Percentiles rank a stretch among this genome's conserved stretches.
Evolutionary conservation across 2,113 vertebrate species (phyloP).

Genomic region (Psettodes erumei): DNA sequence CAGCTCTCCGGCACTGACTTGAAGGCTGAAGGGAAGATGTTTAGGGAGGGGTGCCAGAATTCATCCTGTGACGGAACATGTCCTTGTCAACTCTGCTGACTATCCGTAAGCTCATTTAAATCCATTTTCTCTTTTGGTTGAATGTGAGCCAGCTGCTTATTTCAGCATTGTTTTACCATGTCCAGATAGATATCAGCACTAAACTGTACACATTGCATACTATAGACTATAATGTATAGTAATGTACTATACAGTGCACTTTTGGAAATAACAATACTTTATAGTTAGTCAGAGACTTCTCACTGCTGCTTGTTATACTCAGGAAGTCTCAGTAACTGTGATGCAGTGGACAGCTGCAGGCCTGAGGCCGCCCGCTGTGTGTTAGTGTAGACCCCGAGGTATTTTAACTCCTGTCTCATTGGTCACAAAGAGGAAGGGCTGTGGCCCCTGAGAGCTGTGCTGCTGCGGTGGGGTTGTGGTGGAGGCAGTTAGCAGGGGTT

Average conservation of each 20-base stretch:
- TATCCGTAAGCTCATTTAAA: conserved; percentile 58
- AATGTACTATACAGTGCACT: too few species aligned
- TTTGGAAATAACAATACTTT: not conserved
- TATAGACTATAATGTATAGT: not conserved
- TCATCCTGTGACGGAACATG: conserved; percentile 63
- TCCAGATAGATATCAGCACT: not conserved
- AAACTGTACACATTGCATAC: too few species aligned
- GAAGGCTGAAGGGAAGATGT: conserved; percentile 65
- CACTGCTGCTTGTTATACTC: not conserved
- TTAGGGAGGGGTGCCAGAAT: conserved; percentile 57
- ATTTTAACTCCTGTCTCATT: conserved; percentile 60
- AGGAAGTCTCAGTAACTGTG: conserved; percentile 22
- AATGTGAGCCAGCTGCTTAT: conserved; percentile 23
- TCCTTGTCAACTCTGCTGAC: conserved; percentile 59
- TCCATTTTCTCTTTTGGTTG: conserved; percentile 27
- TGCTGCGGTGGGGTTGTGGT: conserved; percentile 27
- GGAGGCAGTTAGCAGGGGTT: not conserved
- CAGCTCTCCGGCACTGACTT: conserved; percentile 52
- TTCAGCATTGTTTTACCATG: not conserved
- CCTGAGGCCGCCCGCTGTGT: conserved; percentile 32
- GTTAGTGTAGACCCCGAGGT: conserved; percentile 53
- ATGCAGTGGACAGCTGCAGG: conserved; percentile 62
- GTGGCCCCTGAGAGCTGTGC: conserved; percentile 13
- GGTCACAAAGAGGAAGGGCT: conserved; percentile 43
- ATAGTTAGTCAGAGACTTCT: not conserved